Evolutionary conservation across 2,113 vertebrate species (phyloP).

Genomic region (Cynocephalus volans): DNA sequence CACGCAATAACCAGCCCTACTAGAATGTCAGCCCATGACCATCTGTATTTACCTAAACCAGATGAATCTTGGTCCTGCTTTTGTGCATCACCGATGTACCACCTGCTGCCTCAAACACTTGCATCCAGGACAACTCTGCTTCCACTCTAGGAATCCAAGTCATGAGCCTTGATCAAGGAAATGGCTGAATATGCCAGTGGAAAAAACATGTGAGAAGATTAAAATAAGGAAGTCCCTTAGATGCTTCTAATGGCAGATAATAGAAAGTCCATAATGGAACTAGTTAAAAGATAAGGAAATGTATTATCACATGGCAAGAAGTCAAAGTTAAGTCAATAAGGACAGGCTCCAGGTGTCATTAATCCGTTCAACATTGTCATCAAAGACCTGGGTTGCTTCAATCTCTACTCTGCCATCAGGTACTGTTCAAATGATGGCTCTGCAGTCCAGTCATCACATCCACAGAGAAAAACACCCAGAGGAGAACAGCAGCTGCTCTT

Average conservation of each 20-base stretch:
- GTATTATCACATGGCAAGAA: not conserved
- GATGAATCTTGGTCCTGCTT: not conserved
- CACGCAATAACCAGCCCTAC: rapidly evolving
- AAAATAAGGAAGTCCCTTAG: not conserved
- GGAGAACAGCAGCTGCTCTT: not conserved
- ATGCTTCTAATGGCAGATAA: not conserved
- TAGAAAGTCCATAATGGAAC: not conserved
- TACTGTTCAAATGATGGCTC: not conserved
- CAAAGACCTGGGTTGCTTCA: not conserved
- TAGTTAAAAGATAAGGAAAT: constrained; percentile 31
- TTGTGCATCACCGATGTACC: not conserved
- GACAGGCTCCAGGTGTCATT: not conserved
- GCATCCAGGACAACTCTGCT: not conserved
- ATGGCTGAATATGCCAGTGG: not conserved
- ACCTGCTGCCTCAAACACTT: not conserved
- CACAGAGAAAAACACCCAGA: not conserved
- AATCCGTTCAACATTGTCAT: not conserved
- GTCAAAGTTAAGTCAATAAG: not conserved
- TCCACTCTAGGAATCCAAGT: not conserved
- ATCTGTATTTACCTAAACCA: not conserved
- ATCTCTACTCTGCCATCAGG: not conserved
- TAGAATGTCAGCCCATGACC: not conserved
- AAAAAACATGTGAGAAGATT: not conserved
- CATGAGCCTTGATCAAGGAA: not conserved
- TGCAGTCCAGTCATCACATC: not conserved